These are phyloP conservation scores for Benitochromis conjunctus DNA, from an alignment of 2,113 vertebrate genomes.

Conservation along the genomic window DNA sequence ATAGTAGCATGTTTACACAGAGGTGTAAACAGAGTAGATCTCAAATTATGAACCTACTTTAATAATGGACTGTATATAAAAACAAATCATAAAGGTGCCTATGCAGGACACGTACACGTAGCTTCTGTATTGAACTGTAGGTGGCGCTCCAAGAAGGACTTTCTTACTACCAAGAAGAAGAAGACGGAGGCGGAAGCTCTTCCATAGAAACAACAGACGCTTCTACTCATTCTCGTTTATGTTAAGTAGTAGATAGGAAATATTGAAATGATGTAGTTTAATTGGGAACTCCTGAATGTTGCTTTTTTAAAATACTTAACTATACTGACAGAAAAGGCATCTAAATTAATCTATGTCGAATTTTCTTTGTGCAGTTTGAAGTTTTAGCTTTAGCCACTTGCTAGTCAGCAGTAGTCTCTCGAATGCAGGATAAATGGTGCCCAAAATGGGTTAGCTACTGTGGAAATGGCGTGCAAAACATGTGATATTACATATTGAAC, in stretches of 20 bases:
- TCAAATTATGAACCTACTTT: neutral
- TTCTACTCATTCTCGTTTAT: neutral
- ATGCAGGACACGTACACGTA: neutral
- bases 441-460: neutral
- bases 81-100: neutral
- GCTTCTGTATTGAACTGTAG: neutral
- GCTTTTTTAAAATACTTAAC: neutral
- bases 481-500: neutral
- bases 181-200: neutral
- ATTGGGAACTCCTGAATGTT: neutral
- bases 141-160: neutral
- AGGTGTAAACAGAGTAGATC: neutral
- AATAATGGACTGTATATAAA: neutral
- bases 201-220: conserved; percentile 30
- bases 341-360: neutral
- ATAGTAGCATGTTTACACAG: neutral
- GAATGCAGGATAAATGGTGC: neutral
- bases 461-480: neutral
- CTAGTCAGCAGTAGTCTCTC: neutral
- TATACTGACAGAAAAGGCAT: neutral
- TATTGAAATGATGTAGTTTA: neutral
- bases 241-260: no score
- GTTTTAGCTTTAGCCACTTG: neutral
- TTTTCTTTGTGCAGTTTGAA: neutral
- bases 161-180: neutral